Conservation (phyloP, 2,113 vertebrate species). For the Hippocampus zosterae region DNA sequence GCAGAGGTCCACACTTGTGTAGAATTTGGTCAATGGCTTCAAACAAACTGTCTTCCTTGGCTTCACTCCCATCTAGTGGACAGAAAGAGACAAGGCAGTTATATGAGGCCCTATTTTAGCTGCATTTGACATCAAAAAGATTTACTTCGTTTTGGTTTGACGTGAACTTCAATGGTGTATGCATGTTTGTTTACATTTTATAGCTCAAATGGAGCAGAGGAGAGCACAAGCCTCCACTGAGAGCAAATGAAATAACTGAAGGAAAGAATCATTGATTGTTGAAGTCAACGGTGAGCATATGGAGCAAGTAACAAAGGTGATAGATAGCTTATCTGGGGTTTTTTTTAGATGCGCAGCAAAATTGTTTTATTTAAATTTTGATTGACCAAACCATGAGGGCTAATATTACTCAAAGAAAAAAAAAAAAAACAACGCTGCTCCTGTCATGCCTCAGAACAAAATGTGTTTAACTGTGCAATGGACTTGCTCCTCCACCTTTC, state of each 20-base stretch:
- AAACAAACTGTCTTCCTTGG: slow-evolving; percentile 26
- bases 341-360: too few species aligned
- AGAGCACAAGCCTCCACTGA: neutral
- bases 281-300: neutral
- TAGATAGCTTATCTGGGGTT: too few species aligned
- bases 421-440: too few species aligned
- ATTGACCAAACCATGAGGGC: too few species aligned
- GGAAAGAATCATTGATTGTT: too few species aligned
- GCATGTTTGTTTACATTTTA: neutral
- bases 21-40: slow-evolving; percentile 7
- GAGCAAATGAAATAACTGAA: too few species aligned
- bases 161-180: neutral
- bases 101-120: neutral
- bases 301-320: neutral
- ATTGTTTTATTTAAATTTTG: too few species aligned
- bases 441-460: too few species aligned
- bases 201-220: too few species aligned
- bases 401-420: too few species aligned
- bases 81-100: slow-evolving; percentile 31
- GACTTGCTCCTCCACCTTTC: too few species aligned
- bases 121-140: neutral
- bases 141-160: neutral
- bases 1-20: neutral
- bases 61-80: slow-evolving; percentile 59
- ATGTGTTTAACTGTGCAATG: too few species aligned